Percentiles rank a stretch among this genome's conserved stretches.
Conservation (phyloP, 2,113 vertebrate species). For the Falco punctatus region DNA sequence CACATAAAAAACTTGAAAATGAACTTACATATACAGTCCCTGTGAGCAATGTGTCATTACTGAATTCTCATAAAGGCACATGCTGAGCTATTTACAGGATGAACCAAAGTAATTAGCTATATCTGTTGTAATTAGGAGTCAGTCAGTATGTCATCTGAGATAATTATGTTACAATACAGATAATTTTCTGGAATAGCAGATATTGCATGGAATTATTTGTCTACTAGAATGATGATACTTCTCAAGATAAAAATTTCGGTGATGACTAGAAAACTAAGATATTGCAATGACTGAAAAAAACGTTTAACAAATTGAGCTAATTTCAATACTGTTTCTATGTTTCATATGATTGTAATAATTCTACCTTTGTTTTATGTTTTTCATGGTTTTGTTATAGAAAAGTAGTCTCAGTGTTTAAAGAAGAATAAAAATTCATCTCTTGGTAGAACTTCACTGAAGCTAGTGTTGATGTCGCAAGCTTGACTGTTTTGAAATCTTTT, state of each 20-base stretch:
- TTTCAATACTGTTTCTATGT: not conserved
- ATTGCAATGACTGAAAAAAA: not conserved
- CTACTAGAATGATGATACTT: not conserved
- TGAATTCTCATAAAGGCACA: conserved; percentile 39
- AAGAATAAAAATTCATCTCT: not conserved
- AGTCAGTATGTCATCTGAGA: conserved; percentile 37
- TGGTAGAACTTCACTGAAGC: not conserved
- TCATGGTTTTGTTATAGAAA: not conserved
- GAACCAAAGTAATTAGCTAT: conserved; percentile 42
- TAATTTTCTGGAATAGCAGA: conserved; percentile 13
- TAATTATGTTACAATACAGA: conserved; percentile 38
- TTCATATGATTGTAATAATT: not conserved
- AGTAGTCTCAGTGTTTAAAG: not conserved
- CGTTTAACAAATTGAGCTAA: not conserved
- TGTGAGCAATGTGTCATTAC: conserved; percentile 25
- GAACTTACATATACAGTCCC: not conserved
- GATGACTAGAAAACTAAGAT: not conserved
- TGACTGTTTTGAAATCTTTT: not conserved
- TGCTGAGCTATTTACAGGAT: conserved; percentile 48
- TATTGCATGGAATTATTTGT: not conserved
- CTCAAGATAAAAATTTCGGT: not conserved
- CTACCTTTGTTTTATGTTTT: not conserved
- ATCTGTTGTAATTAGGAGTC: conserved; percentile 54
- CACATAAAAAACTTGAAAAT: not conserved
- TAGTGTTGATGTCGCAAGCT: not conserved